Percentiles rank a stretch among this genome's conserved stretches.
These are phyloP conservation scores for Bos indicus DNA, from an alignment of 2,113 vertebrate species.

Conservation along the genomic window DNA sequence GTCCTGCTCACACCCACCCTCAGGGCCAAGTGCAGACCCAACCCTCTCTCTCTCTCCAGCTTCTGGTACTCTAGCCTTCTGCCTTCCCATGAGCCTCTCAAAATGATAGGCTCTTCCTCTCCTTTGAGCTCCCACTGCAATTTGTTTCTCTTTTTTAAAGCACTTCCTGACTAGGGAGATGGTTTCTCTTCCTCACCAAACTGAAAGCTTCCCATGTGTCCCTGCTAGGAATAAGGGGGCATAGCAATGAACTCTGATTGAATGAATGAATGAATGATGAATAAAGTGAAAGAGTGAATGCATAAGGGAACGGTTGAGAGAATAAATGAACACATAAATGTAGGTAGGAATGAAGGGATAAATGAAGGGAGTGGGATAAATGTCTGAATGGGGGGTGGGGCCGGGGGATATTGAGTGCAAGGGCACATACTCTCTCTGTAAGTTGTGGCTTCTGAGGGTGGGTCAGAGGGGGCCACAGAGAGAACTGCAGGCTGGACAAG, in stretches of 20 bases:
- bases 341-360: neutral
- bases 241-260: neutral
- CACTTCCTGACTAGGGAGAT: neutral
- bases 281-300: neutral
- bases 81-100: neutral
- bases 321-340: neutral
- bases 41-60: neutral
- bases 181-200: neutral
- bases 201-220: neutral
- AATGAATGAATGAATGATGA: neutral
- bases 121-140: neutral
- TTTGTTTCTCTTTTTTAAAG: neutral
- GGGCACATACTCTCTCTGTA: neutral
- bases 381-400: neutral
- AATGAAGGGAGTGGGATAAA: neutral
- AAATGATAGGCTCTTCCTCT: neutral
- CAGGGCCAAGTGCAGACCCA: neutral
- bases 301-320: neutral
- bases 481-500: neutral
- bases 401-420: neutral
- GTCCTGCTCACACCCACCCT: neutral
- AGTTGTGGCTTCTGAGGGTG: neutral
- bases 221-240: neutral
- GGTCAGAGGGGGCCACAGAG: neutral
- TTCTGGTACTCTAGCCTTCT: neutral